phyloP scores from a whole-genome alignment of 2,888 invertebrate genomes.

The Drosophila falleni region DNA sequence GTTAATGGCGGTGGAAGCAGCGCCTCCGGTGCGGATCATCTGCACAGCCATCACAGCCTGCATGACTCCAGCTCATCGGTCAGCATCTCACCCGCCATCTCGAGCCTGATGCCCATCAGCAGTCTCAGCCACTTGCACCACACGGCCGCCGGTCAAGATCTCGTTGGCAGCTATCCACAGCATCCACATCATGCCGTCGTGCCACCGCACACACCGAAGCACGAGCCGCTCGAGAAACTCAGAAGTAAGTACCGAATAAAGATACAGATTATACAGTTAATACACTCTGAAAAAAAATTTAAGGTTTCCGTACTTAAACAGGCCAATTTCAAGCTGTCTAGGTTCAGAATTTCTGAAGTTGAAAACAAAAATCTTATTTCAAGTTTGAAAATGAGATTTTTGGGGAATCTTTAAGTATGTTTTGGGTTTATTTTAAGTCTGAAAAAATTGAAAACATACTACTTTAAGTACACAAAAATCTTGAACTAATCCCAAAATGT shows the following conservation, averaged over 20 bases:
- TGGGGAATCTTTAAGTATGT: too few relatives aligned
- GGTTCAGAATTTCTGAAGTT: too few relatives aligned
- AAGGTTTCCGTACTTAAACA: too few relatives aligned
- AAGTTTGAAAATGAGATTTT: too few relatives aligned
- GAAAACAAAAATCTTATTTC: too few relatives aligned
- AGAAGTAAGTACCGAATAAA: slow-evolving; percentile 87
- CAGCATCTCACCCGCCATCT: slow-evolving; percentile 87
- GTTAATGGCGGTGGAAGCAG: slow-evolving; percentile 81
- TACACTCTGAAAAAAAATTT: too few relatives aligned
- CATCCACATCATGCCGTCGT: slow-evolving; percentile 87
- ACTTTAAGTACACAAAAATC: too few relatives aligned
- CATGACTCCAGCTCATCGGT: slow-evolving; percentile 87
- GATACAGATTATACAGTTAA: not conserved
- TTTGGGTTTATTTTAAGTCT: too few relatives aligned
- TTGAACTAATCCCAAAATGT: too few relatives aligned
- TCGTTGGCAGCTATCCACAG: slow-evolving; percentile 85
- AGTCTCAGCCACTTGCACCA: slow-evolving; percentile 85
- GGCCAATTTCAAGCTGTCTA: too few relatives aligned
- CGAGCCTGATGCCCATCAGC: slow-evolving; percentile 87
- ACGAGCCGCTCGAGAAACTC: slow-evolving; percentile 90
- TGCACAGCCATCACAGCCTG: slow-evolving; percentile 86
- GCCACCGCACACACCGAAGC: slow-evolving; percentile 87
- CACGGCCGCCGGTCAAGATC: slow-evolving; percentile 84
- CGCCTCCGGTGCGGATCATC: slow-evolving; percentile 76
- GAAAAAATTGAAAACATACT: too few relatives aligned